phyloP scores from a whole-genome alignment of 2,797 vertebrate species.

The Bucorvus abyssinicus region DNA sequence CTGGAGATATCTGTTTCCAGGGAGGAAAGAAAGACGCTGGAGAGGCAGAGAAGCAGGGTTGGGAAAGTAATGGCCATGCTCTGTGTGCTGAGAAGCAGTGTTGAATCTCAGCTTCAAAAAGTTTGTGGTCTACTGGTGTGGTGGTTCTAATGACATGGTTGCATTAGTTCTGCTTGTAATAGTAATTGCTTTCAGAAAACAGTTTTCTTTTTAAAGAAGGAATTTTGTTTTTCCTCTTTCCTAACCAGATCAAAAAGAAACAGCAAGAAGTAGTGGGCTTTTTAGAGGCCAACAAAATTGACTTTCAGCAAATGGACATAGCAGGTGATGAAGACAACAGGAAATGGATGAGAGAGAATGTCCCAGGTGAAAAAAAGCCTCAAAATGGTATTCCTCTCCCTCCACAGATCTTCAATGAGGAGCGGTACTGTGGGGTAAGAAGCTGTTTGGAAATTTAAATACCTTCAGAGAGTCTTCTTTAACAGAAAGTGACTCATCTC shows the following conservation, averaged over 20 bases:
- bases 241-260: constrained; percentile 95
- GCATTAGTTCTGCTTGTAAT: not conserved
- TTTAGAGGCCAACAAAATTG: constrained; percentile 94
- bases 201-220: not conserved
- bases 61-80: not conserved
- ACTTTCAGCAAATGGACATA: constrained; percentile 92
- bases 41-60: not conserved
- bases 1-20: not conserved
- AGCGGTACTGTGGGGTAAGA: constrained; percentile 92
- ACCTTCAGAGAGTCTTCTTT: not conserved
- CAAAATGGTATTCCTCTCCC: constrained; percentile 94
- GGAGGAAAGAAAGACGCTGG: not conserved
- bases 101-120: not conserved
- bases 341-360: constrained; percentile 97
- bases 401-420: constrained; percentile 98
- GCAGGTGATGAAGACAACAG: constrained; percentile 95
- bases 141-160: not conserved
- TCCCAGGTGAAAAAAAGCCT: constrained; percentile 93
- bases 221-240: not conserved
- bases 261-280: constrained; percentile 97
- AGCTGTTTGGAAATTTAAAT: not conserved
- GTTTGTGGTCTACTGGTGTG: not conserved
- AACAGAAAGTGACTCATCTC: not conserved
- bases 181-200: not conserved
- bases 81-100: not conserved